Evolutionary conservation across 2,113 vertebrate genomes (phyloP), one percentile per base, ranked within the genome.

Genomic region (Cebus imitator): DNA sequence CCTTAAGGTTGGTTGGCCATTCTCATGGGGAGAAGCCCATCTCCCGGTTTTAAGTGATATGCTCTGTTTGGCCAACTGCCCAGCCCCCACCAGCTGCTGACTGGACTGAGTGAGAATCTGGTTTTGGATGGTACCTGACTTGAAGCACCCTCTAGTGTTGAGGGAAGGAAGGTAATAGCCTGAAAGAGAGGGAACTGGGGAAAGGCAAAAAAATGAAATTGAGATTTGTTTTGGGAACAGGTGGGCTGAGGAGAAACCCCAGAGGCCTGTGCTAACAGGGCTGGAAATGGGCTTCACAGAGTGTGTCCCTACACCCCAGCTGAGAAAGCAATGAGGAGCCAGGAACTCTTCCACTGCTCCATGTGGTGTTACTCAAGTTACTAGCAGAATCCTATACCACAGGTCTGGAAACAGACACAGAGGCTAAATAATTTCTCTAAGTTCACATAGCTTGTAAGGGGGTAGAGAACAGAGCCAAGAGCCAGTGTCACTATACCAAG

Each of bases 251-350:
- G 68, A 21, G 68, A n/a, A 68, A 32, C 66, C 66, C 66, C 66
- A 68, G 66, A 68, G 66, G 30, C 66, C 16, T 68, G 66, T 35
- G 66, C 32, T 68, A 35, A 68, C 66, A 35, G 66, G 8, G 25
- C 1, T 27, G 40, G 48, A 57, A 68, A 43, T 25, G 82, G 12
- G 61, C 12, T 64, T 64, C 30, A 30, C 27, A 58, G 50, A 81
- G 4, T 1, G 3, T 20, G 12, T n/a, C 40, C 14, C 1, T 25
- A 18, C 1, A 14, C 20, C 35, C 40, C 23, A 20, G 61, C 18
- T 43, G 25, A 10, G 43, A 8, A 43, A 35, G 45, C 16, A 14
- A 78, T 6, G 6, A 52, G 1, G 23, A 84, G 27, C 25, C 1
- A 0, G 57, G 35, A 79, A n/a, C 11, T 5, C 5, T 11, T 64